phyloP scores from a whole-genome alignment of 2,113 vertebrate species.

The Engystomops pustulosus region DNA sequence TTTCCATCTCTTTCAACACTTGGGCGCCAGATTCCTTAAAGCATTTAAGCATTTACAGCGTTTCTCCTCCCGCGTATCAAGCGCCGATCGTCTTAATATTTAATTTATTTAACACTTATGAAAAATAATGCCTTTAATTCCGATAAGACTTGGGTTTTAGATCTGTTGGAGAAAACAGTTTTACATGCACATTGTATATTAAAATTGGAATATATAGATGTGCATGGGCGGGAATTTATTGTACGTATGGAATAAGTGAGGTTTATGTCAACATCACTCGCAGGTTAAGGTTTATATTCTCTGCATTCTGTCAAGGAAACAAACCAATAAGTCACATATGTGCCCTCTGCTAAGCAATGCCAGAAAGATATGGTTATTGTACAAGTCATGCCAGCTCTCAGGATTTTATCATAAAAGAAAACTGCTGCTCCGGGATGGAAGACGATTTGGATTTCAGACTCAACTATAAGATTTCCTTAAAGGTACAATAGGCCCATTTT shows the following conservation, averaged over 20 bases:
- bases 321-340: slow-evolving; percentile 45
- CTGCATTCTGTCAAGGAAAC: slow-evolving; percentile 31
- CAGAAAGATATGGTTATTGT: slow-evolving; percentile 40
- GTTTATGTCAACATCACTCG: slow-evolving; percentile 52
- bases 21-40: slow-evolving; percentile 40
- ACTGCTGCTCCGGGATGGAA: background rate
- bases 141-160: slow-evolving; percentile 38
- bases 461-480: background rate
- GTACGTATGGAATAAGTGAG: slow-evolving; percentile 30
- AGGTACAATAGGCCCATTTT: background rate
- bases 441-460: background rate
- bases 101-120: slow-evolving; percentile 60
- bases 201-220: slow-evolving; percentile 47
- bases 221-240: slow-evolving; percentile 37
- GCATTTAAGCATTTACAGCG: slow-evolving; percentile 44
- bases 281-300: slow-evolving; percentile 42
- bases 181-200: slow-evolving; percentile 43
- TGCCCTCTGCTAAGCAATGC: slow-evolving; percentile 35
- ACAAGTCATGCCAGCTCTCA: background rate
- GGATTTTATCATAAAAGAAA: slow-evolving; percentile 33
- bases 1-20: slow-evolving; percentile 54
- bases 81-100: slow-evolving; percentile 48
- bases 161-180: slow-evolving; percentile 46
- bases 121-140: slow-evolving; percentile 59
- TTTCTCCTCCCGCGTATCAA: slow-evolving; percentile 28